Percentiles rank a stretch among this genome's conserved stretches.
phyloP scores from a whole-genome alignment of 2,797 vertebrate genomes.

The Propithecus deckenii region DNA sequence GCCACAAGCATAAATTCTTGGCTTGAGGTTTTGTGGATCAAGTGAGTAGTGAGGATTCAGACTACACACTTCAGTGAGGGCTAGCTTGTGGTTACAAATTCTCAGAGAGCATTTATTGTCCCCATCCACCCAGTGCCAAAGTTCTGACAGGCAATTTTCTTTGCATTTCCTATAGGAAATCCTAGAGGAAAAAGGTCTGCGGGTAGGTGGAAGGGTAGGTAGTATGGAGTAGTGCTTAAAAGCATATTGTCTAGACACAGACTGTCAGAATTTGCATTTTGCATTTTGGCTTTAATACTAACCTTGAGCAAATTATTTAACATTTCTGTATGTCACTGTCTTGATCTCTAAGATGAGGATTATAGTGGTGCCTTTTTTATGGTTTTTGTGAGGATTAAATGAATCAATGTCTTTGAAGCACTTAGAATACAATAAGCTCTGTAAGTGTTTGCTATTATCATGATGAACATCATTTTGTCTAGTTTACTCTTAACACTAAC shows the following conservation, averaged over 20 bases:
- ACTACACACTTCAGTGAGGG: neutral
- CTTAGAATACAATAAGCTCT: neutral
- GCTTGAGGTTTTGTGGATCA: neutral
- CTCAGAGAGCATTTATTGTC: neutral
- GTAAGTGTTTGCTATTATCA: neutral
- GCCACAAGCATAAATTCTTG: neutral
- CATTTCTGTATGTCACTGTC: neutral
- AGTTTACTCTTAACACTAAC: neutral
- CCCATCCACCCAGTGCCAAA: neutral
- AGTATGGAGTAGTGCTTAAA: neutral
- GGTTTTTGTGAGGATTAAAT: neutral
- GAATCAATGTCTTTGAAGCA: neutral
- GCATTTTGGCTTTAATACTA: neutral
- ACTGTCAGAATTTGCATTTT: slow-evolving; percentile 4
- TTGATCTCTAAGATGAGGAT: neutral
- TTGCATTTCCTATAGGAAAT: neutral
- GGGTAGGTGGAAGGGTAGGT: neutral
- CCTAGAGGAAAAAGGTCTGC: neutral
- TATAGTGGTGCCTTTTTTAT: neutral
- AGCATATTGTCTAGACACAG: neutral
- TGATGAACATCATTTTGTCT: neutral
- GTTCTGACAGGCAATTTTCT: neutral
- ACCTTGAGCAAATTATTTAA: neutral
- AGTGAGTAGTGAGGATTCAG: neutral
- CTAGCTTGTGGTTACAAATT: neutral